These are phyloP conservation scores for Palythoa caribaeorum DNA, from an alignment of 92 coral and sea anemone genomes.

Conservation along the genomic window DNA sequence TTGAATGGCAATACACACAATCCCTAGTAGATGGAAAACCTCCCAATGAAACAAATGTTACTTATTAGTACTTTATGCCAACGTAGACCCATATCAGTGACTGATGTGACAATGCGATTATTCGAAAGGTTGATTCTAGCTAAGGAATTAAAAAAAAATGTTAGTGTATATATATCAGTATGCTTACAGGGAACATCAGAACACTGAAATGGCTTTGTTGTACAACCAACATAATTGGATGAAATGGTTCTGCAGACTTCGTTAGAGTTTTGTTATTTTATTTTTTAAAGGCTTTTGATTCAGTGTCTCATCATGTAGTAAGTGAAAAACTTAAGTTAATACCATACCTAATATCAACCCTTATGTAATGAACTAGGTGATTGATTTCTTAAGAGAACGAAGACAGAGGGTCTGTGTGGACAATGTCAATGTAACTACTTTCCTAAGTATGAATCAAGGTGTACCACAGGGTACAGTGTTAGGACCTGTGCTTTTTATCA, in stretches of 20 bases:
- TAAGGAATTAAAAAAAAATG: too few relatives aligned
- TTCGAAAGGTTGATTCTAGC: conserved; percentile 16
- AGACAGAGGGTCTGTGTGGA: too few relatives aligned
- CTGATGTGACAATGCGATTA: conserved; percentile 13
- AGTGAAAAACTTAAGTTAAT: background rate
- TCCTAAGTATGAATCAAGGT: too few relatives aligned
- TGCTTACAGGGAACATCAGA: conserved; percentile 25
- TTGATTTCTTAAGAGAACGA: background rate
- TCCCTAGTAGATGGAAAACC: conserved; percentile 12
- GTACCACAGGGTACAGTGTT: too few relatives aligned
- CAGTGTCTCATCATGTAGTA: conserved; percentile 21
- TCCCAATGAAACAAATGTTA: conserved; percentile 29
- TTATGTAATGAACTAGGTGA: conserved; percentile 25
- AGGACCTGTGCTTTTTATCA: too few relatives aligned
- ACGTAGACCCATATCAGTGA: conserved; percentile 44
- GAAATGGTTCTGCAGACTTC: conserved; percentile 25
- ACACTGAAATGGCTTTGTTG: conserved; percentile 36
- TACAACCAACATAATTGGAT: conserved; percentile 33
- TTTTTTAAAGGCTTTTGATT: conserved; percentile 30
- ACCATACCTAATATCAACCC: background rate
- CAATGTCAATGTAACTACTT: too few relatives aligned
- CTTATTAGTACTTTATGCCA: conserved; percentile 6
- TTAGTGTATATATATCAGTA: background rate
- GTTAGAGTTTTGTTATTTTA: conserved; percentile 29
- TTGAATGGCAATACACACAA: background rate